Conservation (phyloP, 2,113 vertebrate species). For the Aegotheles bennettii region DNA sequence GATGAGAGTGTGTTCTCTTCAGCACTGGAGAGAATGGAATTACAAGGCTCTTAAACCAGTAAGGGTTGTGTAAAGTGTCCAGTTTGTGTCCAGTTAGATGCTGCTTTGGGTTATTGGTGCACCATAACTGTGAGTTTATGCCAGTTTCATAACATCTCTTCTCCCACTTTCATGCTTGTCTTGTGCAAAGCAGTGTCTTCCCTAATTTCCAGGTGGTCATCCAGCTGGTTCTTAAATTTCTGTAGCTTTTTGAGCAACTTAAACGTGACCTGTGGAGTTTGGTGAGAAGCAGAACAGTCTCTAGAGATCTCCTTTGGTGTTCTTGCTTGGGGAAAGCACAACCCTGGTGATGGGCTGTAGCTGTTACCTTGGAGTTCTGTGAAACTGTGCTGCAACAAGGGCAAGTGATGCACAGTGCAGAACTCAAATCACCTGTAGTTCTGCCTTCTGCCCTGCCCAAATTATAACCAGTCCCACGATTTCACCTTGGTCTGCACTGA, state of each 20-base stretch:
- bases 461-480: accelerated
- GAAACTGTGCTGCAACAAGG: accelerated
- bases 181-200: background rate
- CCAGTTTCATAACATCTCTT: background rate
- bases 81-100: background rate
- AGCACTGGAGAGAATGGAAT: background rate
- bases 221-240: background rate
- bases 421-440: background rate
- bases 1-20: background rate
- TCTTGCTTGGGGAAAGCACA: background rate
- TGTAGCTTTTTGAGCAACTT: background rate
- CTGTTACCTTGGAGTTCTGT: background rate
- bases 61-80: background rate
- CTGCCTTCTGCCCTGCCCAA: background rate
- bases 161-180: accelerated
- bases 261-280: background rate
- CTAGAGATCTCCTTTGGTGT: background rate
- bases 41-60: background rate
- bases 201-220: background rate
- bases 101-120: background rate
- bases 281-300: background rate
- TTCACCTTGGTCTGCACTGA: background rate
- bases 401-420: accelerated
- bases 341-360: background rate
- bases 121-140: accelerated